Conservation (phyloP, 2,113 vertebrate species). For the Prionailurus bengalensis region DNA sequence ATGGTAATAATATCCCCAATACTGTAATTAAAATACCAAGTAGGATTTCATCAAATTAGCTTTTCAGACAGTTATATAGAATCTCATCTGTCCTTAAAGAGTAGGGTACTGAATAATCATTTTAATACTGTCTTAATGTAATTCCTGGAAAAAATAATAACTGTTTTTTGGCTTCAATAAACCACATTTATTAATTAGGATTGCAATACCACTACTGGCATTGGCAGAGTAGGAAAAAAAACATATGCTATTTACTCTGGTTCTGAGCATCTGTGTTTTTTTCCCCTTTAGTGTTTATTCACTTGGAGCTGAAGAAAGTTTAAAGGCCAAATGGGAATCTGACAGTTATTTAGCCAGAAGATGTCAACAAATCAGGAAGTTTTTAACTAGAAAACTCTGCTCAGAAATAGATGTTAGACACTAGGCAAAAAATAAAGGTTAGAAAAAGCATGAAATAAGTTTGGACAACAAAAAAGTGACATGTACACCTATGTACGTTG, state of each 20-base stretch:
- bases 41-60: conserved; percentile 51
- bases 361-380: conserved; percentile 72
- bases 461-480: conserved; percentile 70
- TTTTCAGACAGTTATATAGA: conserved; percentile 47
- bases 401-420: conserved; percentile 76
- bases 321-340: conserved; percentile 68
- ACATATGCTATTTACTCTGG: conserved; percentile 35
- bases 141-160: conserved; percentile 49
- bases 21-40: conserved; percentile 58
- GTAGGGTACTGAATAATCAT: conserved; percentile 12
- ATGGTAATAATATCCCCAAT: neutral
- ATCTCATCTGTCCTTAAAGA: conserved; percentile 49
- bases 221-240: neutral
- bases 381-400: conserved; percentile 67
- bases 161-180: conserved; percentile 50
- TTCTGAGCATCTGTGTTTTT: conserved; percentile 45
- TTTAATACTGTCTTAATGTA: conserved; percentile 47
- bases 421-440: conserved; percentile 70
- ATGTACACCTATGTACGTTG: conserved; percentile 7
- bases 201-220: neutral
- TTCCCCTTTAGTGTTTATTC: conserved; percentile 37
- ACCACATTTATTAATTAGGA: conserved; percentile 37
- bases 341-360: conserved; percentile 66
- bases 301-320: conserved; percentile 35
- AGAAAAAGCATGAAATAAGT: conserved; percentile 60